Conservation (phyloP, 1,140 invertebrate genomes). For the Drosophila cardini region DNA sequence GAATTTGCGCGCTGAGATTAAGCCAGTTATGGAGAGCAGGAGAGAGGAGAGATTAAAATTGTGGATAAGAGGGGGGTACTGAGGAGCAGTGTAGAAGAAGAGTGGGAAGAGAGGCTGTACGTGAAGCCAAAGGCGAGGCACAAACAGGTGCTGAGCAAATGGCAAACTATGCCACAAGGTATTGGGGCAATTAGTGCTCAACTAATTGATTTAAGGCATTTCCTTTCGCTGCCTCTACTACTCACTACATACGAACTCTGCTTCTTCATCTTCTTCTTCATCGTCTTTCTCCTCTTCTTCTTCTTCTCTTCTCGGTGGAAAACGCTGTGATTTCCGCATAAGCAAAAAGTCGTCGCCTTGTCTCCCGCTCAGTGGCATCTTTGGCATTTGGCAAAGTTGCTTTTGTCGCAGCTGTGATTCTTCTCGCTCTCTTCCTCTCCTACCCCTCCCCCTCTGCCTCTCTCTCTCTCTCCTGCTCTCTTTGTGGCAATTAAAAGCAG, state of each 20-base stretch:
- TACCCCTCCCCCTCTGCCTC: slow-evolving; percentile 1
- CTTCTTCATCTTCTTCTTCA: too few species aligned
- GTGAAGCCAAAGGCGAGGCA: slow-evolving; percentile 14
- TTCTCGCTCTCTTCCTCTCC: neutral
- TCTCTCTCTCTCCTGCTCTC: slow-evolving; percentile 3
- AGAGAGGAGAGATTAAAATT: neutral
- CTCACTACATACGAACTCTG: neutral
- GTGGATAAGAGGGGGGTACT: neutral
- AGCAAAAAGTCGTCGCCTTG: slow-evolving; percentile 71
- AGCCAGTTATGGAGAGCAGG: slow-evolving; percentile 40
- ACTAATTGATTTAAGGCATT: slow-evolving; percentile 84
- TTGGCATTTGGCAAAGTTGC: slow-evolving; percentile 68
- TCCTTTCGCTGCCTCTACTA: slow-evolving; percentile 63
- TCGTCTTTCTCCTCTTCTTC: too few species aligned
- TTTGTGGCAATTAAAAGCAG: slow-evolving; percentile 69
- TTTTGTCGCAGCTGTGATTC: slow-evolving; percentile 34
- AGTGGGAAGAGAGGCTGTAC: neutral
- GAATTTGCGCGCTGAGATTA: slow-evolving; percentile 76
- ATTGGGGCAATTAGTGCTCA: slow-evolving; percentile 84
- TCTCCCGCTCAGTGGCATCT: slow-evolving; percentile 72
- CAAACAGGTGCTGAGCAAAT: slow-evolving; percentile 79
- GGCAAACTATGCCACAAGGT: slow-evolving; percentile 84
- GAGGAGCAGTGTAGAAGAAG: neutral
- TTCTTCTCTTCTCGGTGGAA: neutral
- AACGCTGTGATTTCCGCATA: slow-evolving; percentile 68